Conservation (phyloP, 2,113 vertebrate species). For the Bettongia penicillata region DNA sequence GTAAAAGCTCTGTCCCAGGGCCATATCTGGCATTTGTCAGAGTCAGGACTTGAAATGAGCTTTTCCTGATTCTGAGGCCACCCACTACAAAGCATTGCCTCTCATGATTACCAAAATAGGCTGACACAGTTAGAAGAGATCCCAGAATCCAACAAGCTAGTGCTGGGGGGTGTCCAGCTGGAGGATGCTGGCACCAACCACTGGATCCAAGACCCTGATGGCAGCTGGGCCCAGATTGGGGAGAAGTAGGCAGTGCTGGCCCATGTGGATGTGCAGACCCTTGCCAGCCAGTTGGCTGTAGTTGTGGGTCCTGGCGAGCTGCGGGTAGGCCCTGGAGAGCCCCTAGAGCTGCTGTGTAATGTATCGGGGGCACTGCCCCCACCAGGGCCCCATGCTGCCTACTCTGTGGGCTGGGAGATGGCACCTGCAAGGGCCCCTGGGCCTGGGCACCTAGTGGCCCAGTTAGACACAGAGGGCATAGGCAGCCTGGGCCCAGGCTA, state of each 20-base stretch:
- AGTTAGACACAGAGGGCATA: conserved; percentile 83
- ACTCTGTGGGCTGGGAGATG: conserved; percentile 86
- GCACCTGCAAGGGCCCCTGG: conserved; percentile 73
- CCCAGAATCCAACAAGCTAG: conserved; percentile 83
- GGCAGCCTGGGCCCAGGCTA: conserved; percentile 87
- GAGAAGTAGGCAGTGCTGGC: conserved; percentile 90
- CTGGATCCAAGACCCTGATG: conserved; percentile 91
- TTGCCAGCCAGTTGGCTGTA: conserved; percentile 87
- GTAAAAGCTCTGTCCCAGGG: background rate
- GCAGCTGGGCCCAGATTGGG: conserved; percentile 89
- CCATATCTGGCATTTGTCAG: background rate
- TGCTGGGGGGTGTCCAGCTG: conserved; percentile 81
- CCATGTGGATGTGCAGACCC: conserved; percentile 86
- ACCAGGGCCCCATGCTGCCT: conserved; percentile 83
- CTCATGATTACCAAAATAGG: background rate
- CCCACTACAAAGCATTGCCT: background rate
- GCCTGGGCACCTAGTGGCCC: conserved; percentile 84
- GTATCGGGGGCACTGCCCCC: conserved; percentile 66
- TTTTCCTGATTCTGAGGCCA: background rate
- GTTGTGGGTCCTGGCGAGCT: conserved; percentile 79
- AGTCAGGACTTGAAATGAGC: background rate
- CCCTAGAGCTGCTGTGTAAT: conserved; percentile 80
- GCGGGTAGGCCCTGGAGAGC: conserved; percentile 73
- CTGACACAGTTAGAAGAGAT: background rate
- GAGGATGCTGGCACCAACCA: conserved; percentile 89